Evolutionary conservation across 1,140 invertebrate species (phyloP).

Genomic region (Drosophila sp.): DNA sequence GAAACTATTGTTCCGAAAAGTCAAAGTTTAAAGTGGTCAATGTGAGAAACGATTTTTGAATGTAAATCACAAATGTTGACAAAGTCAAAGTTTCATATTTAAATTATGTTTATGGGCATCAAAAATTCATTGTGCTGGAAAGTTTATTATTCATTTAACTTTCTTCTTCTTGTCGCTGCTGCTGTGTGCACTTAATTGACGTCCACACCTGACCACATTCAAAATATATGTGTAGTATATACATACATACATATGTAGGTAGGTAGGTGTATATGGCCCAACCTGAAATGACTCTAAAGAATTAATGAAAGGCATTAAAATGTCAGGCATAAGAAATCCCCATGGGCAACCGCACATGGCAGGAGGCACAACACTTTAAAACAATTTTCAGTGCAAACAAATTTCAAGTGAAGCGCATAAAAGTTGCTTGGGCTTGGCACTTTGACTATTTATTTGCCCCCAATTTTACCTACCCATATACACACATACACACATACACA

Average conservation of each 20-base stretch:
- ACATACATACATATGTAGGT: background rate
- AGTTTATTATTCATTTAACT: slow-evolving; percentile 5
- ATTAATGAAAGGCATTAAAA: slow-evolving; percentile 49
- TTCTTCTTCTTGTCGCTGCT: background rate
- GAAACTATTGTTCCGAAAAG: too few relatives aligned
- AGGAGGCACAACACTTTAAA: slow-evolving; percentile 53
- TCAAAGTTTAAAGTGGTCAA: too few relatives aligned
- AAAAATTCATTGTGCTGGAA: background rate
- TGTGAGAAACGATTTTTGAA: too few relatives aligned
- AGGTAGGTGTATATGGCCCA: background rate
- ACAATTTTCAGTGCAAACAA: slow-evolving; percentile 58
- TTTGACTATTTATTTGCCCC: slow-evolving; percentile 73
- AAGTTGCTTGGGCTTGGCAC: slow-evolving; percentile 35
- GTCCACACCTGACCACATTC: background rate
- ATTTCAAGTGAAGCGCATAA: slow-evolving; percentile 60
- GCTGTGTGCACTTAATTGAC: slow-evolving; percentile 7
- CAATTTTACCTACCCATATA: slow-evolving; percentile 44
- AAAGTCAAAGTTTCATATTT: background rate
- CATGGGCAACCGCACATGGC: background rate
- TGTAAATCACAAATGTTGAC: too few relatives aligned
- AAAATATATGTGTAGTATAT: background rate
- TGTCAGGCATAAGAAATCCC: background rate
- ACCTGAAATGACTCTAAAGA: slow-evolving; percentile 35
- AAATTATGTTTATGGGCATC: background rate
- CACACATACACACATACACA: slow-evolving; percentile 14